A percentile compares a stretch with the other conserved stretches of the same genome.
phyloP scores from a whole-genome alignment of 2,888 invertebrate species.

The Macaria liturata region DNA sequence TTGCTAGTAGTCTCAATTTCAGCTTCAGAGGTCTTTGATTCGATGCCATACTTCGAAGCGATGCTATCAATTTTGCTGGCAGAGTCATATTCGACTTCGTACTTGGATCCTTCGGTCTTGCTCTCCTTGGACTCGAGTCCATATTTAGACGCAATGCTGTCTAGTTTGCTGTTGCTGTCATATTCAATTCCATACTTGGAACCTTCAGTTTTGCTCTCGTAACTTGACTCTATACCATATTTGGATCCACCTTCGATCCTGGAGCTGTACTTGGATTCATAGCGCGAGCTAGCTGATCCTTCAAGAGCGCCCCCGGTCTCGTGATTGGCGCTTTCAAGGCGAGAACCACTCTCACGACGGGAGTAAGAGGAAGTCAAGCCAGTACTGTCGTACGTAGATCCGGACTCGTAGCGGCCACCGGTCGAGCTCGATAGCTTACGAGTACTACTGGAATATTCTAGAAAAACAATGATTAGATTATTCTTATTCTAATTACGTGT shows the following conservation, averaged over 20 bases:
- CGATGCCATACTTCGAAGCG: constrained; percentile 39
- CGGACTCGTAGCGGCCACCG: constrained; percentile 69
- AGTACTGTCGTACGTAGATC: constrained; percentile 58
- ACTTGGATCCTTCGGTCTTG: constrained; percentile 51
- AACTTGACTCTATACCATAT: constrained; percentile 32
- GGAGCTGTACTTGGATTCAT: constrained; percentile 67
- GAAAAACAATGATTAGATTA: constrained; percentile 17
- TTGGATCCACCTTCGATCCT: constrained; percentile 46
- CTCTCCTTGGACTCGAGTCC: constrained; percentile 64
- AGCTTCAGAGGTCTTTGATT: constrained; percentile 39
- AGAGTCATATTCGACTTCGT: constrained; percentile 36
- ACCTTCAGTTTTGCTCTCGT: constrained; percentile 45
- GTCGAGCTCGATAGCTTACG: constrained; percentile 54
- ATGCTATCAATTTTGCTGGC: constrained; percentile 50
- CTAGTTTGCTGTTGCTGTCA: constrained; percentile 55
- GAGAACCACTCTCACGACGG: constrained; percentile 70
- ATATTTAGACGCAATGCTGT: constrained; percentile 63
- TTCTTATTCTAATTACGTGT: too few relatives aligned
- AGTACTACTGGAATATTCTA: constrained; percentile 74
- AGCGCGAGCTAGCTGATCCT: constrained; percentile 59
- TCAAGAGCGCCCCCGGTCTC: constrained; percentile 60
- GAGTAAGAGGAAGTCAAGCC: constrained; percentile 60
- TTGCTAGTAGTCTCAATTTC: constrained; percentile 43
- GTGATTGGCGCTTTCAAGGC: constrained; percentile 58
- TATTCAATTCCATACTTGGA: constrained; percentile 45